These are phyloP conservation scores for Eulemur rufifrons DNA, from an alignment of 2,113 vertebrate species.

Conservation along the genomic window DNA sequence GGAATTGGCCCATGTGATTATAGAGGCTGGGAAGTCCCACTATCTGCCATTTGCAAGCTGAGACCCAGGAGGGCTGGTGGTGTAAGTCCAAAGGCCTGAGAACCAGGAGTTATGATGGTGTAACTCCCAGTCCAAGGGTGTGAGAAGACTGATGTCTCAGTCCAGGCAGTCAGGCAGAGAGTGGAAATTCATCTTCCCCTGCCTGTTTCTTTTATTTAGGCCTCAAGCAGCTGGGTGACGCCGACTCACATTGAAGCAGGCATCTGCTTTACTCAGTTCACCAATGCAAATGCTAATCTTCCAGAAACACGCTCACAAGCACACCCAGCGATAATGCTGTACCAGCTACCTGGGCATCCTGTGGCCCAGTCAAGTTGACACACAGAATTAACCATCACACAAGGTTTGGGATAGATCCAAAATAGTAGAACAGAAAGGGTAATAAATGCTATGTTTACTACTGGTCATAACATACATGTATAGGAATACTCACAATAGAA, in stretches of 20 bases:
- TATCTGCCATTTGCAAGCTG: not conserved
- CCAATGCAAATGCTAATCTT: not conserved
- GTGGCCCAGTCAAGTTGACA: not conserved
- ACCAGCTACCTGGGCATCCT: not conserved
- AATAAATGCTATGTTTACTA: not conserved
- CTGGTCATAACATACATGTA: not conserved
- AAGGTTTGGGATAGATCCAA: not conserved
- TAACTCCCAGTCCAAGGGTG: not conserved
- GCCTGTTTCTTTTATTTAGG: no score
- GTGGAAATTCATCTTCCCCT: not conserved
- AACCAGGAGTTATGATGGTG: rapidly evolving
- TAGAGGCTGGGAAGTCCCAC: not conserved
- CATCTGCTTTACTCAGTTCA: not conserved
- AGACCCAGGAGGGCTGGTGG: not conserved
- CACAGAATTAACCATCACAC: not conserved
- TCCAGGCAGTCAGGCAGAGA: not conserved
- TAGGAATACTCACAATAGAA: not conserved
- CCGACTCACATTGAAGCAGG: not conserved
- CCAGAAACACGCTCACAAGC: not conserved
- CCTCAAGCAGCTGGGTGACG: not conserved
- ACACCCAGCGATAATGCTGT: not conserved
- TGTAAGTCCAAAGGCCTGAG: not conserved
- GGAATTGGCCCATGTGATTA: not conserved
- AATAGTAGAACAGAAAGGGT: not conserved
- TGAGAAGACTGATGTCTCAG: not conserved